Conservation (phyloP, 2,113 vertebrate genomes). For the Carassius auratus region DNA sequence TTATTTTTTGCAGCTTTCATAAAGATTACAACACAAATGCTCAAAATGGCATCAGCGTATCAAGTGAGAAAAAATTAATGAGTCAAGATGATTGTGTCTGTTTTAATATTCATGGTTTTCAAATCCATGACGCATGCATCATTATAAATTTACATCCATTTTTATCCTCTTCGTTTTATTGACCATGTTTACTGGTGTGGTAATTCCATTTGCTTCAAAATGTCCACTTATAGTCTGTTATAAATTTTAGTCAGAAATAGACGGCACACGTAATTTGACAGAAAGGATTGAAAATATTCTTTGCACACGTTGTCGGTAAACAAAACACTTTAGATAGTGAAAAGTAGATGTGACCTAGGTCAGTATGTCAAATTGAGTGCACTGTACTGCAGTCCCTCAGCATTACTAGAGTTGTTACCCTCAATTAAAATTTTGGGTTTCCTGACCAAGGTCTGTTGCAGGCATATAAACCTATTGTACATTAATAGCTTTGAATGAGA, state of each 20-base stretch:
- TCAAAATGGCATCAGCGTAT: background rate
- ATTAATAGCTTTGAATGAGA: background rate
- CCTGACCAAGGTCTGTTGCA: background rate
- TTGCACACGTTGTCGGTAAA: background rate
- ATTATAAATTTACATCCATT: background rate
- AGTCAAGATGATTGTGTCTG: background rate
- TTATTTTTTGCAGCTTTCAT: background rate
- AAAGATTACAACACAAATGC: background rate
- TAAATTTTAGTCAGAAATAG: background rate
- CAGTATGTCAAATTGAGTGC: background rate
- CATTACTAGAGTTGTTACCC: background rate
- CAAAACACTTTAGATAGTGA: background rate
- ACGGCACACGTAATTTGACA: background rate
- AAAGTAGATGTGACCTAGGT: background rate
- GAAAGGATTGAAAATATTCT: background rate
- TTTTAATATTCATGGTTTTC: background rate
- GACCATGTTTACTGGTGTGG: background rate
- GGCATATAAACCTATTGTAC: background rate
- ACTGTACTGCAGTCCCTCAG: background rate
- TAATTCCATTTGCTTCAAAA: background rate
- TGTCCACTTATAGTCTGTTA: background rate
- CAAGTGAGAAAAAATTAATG: background rate
- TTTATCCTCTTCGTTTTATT: background rate
- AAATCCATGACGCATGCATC: background rate
- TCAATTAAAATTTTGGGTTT: slow-evolving; percentile 1